Conservation (phyloP, 2,888 invertebrate species). For the Andrena dorsata region DNA sequence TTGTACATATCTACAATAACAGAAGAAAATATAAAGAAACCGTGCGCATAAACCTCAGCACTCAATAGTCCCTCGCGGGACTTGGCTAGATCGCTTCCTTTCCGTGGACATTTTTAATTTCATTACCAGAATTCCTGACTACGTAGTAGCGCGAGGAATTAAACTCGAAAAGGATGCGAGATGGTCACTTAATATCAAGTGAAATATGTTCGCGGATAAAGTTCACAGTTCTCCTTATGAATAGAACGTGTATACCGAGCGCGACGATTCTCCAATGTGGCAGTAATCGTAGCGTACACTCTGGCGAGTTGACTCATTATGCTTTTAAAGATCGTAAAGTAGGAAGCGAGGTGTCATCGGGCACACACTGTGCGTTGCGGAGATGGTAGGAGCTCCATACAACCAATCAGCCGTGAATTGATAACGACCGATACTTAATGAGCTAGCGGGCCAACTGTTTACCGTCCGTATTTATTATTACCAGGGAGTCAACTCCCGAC, state of each 20-base stretch:
- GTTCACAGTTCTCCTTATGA: background rate
- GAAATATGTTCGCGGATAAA: background rate
- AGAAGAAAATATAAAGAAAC: too few relatives aligned
- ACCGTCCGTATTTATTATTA: slow-evolving; percentile 46
- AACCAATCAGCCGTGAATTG: slow-evolving; percentile 56
- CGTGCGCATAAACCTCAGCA: too few relatives aligned
- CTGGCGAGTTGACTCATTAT: background rate
- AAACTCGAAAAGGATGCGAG: background rate
- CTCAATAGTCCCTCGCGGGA: too few relatives aligned
- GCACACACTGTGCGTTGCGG: slow-evolving; percentile 4
- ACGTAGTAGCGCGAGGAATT: background rate
- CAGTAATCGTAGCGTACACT: slow-evolving; percentile 5
- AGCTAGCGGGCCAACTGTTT: slow-evolving; percentile 34
- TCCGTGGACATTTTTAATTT: too few relatives aligned
- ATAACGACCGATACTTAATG: slow-evolving; percentile 51
- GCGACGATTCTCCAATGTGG: background rate
- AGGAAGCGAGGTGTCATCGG: slow-evolving; percentile 17
- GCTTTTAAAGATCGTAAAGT: background rate
- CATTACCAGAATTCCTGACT: too few relatives aligned
- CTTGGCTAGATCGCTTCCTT: too few relatives aligned
- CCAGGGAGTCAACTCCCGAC: slow-evolving; percentile 21
- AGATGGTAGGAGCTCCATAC: slow-evolving; percentile 49
- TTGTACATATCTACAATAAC: too few relatives aligned
- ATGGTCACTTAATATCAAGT: background rate
- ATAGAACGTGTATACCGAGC: background rate